Percentiles rank a stretch among this genome's conserved stretches.
Conservation (phyloP, 2,113 vertebrate species). For the Thinocorus orbignyianus region DNA sequence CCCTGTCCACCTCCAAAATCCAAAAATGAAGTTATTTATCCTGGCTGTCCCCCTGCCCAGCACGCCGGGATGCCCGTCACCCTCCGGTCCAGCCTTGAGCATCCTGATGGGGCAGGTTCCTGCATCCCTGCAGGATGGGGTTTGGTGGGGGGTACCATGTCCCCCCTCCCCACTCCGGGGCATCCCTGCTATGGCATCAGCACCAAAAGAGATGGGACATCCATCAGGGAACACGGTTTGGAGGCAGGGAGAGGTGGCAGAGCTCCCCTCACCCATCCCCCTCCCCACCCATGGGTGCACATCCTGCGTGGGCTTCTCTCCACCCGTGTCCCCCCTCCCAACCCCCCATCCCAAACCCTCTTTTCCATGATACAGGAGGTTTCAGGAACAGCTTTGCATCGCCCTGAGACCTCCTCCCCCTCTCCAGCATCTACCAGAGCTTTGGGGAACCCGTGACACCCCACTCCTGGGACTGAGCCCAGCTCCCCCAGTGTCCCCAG, state of each 20-base stretch:
- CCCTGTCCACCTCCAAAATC: neutral
- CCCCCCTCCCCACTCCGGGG: too few species aligned
- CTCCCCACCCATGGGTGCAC: accelerated
- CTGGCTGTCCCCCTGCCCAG: neutral
- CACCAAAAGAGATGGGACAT: neutral
- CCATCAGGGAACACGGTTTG: neutral
- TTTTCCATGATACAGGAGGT: neutral
- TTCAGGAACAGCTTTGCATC: neutral
- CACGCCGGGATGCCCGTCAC: accelerated
- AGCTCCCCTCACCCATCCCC: too few species aligned
- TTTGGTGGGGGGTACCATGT: too few species aligned
- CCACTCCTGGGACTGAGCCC: neutral
- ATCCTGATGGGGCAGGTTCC: neutral
- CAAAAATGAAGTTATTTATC: neutral
- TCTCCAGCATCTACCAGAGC: neutral
- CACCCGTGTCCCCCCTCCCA: too few species aligned
- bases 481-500: neutral
- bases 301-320: neutral
- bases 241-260: neutral
- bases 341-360: too few species aligned
- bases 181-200: neutral
- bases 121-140: neutral
- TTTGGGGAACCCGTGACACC: neutral
- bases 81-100: neutral
- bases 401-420: neutral